Conservation (phyloP, 2,797 vertebrate genomes). For the Spheniscus humboldti region DNA sequence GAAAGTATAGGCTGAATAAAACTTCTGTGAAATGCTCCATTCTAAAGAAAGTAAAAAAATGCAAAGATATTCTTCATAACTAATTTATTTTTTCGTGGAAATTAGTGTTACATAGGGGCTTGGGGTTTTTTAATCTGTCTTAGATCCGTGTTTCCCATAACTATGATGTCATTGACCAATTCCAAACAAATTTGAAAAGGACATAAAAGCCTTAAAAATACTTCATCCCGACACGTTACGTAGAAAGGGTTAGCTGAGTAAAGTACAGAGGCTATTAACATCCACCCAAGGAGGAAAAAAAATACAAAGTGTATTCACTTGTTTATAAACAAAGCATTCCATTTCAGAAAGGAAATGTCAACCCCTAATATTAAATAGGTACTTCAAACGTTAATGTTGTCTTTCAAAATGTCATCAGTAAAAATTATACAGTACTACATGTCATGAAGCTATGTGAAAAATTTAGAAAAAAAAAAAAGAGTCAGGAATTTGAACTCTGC, state of each 20-base stretch:
- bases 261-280: neutral
- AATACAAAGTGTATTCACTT: neutral
- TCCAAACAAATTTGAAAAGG: neutral
- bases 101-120: neutral
- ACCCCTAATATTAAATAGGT: neutral
- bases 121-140: accelerated
- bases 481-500: neutral
- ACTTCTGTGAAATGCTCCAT: neutral
- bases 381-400: neutral
- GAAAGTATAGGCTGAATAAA: neutral
- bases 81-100: neutral
- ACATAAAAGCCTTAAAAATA: neutral
- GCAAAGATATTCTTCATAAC: neutral
- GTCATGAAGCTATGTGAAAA: neutral
- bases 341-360: neutral
- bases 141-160: neutral
- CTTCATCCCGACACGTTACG: accelerated
- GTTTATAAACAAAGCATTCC: neutral
- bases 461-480: neutral
- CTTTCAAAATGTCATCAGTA: neutral
- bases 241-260: neutral
- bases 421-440: neutral
- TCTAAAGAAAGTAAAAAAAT: neutral
- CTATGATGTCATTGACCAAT: neutral
- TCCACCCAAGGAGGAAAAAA: neutral